Conservation (phyloP, 2,113 vertebrate genomes). For the Cyanocitta stelleri region DNA sequence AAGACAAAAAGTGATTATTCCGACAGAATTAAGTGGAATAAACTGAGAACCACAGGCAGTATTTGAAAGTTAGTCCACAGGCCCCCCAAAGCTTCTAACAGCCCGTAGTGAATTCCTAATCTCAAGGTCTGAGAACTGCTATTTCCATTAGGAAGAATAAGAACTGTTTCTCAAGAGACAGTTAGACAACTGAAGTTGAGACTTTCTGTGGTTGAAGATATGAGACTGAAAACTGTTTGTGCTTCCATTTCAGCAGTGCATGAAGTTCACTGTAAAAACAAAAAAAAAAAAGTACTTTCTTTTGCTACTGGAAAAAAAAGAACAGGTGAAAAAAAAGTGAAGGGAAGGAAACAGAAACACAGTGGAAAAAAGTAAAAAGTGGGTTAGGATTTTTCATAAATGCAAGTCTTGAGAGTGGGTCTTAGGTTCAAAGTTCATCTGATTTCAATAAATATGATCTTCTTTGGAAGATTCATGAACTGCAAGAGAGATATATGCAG, state of each 20-base stretch:
- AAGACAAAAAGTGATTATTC: neutral
- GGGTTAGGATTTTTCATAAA: neutral
- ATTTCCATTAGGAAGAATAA: neutral
- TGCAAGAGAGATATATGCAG: neutral
- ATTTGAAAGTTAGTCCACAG: neutral
- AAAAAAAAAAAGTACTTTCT: neutral
- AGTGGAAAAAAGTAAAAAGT: neutral
- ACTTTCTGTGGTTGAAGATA: neutral
- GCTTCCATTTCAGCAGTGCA: neutral
- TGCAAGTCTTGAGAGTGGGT: neutral
- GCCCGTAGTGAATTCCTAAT: neutral
- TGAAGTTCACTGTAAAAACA: neutral
- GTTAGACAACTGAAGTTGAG: neutral
- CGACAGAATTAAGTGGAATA: neutral
- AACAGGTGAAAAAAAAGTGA: neutral
- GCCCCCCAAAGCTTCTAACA: neutral
- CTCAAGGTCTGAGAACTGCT: neutral
- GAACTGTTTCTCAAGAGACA: neutral
- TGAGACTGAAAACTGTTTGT: neutral
- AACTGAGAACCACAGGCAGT: neutral
- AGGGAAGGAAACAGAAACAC: neutral
- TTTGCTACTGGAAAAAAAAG: neutral
- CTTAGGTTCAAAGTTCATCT: neutral
- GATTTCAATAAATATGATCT: neutral
- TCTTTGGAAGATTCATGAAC: neutral